Conservation (phyloP, 2,113 vertebrate species). For the Gallinago jamesoni region DNA sequence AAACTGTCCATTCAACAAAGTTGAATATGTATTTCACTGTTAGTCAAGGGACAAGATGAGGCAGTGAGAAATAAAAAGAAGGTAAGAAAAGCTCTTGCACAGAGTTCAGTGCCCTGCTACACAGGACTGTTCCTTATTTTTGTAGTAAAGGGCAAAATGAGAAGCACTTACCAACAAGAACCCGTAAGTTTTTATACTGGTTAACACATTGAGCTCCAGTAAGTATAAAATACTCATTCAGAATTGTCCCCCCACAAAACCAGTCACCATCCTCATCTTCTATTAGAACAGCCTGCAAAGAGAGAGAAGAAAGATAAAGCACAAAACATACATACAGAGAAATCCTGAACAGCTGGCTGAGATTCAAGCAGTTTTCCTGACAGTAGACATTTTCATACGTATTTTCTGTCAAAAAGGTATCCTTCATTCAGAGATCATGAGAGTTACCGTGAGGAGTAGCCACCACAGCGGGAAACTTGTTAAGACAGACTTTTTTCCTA, state of each 20-base stretch:
- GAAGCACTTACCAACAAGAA: not conserved
- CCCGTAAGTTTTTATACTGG: rapidly evolving
- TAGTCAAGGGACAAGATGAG: not conserved
- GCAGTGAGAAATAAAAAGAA: not conserved
- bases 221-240: not conserved
- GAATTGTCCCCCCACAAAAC: not conserved
- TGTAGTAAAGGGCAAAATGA: not conserved
- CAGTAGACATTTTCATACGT: not conserved
- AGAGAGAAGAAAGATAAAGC: not conserved
- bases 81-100: not conserved
- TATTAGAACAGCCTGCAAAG: not conserved
- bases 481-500: not conserved
- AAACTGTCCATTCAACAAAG: not conserved
- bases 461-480: not conserved
- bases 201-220: not conserved
- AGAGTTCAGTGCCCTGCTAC: not conserved
- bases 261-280: rapidly evolving
- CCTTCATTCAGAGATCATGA: not conserved
- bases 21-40: not conserved
- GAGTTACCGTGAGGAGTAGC: not conserved
- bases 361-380: not conserved
- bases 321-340: not conserved
- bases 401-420: not conserved
- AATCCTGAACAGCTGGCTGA: not conserved
- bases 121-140: not conserved